A percentile compares a stretch with the other conserved stretches of the same genome.
These are phyloP conservation scores for Tricholaema leucomelas DNA, from an alignment of 2,113 vertebrate genomes.

Conservation along the genomic window DNA sequence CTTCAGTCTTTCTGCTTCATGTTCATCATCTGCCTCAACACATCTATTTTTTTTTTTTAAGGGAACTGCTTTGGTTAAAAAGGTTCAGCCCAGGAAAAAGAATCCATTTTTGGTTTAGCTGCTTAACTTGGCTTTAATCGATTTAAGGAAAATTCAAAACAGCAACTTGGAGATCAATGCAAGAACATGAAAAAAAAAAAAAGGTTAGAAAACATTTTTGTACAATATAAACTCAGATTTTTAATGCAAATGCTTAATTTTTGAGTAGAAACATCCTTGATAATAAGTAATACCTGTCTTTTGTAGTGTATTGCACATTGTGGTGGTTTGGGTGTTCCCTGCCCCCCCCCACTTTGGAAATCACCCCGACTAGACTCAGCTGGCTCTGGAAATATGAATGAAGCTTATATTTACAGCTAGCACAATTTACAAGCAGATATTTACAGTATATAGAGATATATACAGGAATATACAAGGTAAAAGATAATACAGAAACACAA, in stretches of 20 bases:
- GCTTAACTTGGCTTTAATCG: not conserved
- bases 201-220: not conserved
- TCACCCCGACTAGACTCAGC: too few relatives aligned
- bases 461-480: too few relatives aligned
- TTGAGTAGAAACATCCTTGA: not conserved
- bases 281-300: not conserved
- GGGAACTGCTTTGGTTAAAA: not conserved
- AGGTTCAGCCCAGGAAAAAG: not conserved
- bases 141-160: conserved; percentile 9
- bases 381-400: too few relatives aligned
- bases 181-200: not conserved
- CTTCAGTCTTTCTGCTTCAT: not conserved
- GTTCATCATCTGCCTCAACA: not conserved
- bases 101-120: not conserved
- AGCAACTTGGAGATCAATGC: not conserved
- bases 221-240: not conserved
- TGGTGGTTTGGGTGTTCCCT: too few relatives aligned
- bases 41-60: not conserved
- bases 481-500: too few relatives aligned
- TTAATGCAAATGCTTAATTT: not conserved
- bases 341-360: too few relatives aligned
- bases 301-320: not conserved
- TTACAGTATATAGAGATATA: too few relatives aligned
- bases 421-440: too few relatives aligned
- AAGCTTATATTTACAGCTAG: too few relatives aligned